A percentile compares a stretch with the other conserved stretches of the same genome.
Conservation (phyloP, 2,797 vertebrate species). For the Enteromius trimaculatus region DNA sequence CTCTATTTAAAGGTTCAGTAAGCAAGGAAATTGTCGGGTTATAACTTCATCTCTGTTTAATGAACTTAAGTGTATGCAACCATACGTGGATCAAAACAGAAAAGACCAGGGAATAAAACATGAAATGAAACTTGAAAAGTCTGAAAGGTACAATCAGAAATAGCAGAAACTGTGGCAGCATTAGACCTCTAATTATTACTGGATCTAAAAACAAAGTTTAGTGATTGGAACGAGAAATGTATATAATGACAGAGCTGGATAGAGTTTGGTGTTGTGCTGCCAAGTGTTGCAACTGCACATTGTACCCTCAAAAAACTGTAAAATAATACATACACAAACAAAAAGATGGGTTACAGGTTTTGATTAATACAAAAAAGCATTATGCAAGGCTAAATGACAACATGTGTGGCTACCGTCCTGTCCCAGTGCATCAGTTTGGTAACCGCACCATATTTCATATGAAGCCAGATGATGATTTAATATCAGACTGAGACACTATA, state of each 20-base stretch:
- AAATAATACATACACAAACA: constrained; percentile 33
- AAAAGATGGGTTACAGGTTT: constrained; percentile 15
- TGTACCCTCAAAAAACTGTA: constrained; percentile 10
- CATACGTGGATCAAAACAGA: constrained; percentile 37
- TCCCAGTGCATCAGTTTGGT: constrained; percentile 9
- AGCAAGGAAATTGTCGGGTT: constrained; percentile 10
- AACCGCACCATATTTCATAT: constrained; percentile 14
- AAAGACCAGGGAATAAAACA: constrained; percentile 17
- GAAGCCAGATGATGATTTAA: constrained; percentile 33
- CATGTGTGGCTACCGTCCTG: constrained; percentile 21
- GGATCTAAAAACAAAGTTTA: constrained; percentile 22
- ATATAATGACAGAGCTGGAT: background rate
- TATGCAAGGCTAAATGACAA: background rate
- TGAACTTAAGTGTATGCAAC: constrained; percentile 1
- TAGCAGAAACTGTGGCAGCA: background rate
- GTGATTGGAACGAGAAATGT: background rate
- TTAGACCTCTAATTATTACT: background rate
- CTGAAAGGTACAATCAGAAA: constrained; percentile 23
- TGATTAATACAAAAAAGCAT: constrained; percentile 39
- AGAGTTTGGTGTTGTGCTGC: background rate
- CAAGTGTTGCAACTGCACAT: constrained; percentile 17
- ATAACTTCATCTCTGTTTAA: constrained; percentile 11
- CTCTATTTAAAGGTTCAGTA: constrained; percentile 33
- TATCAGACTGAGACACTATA: background rate
- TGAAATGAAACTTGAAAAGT: constrained; percentile 30